Base-by-base conservation (phyloP, 2,888 invertebrate species). In the Lacanobia oleracea region DNA sequence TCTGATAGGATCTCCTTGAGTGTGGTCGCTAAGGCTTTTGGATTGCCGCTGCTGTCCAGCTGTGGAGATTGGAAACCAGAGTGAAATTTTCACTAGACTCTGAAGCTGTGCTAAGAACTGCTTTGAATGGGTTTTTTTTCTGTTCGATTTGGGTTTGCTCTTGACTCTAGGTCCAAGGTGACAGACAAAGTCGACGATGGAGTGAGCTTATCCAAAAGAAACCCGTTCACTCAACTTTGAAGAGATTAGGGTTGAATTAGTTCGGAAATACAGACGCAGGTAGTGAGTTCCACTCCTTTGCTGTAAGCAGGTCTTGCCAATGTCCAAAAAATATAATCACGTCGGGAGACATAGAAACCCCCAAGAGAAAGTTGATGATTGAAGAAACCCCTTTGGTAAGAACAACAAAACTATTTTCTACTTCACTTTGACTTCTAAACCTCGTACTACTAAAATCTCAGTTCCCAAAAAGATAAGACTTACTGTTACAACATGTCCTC, bases 1-100 rank as follows among this genome's bases (percentile, higher is more conserved):
- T 95, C 94, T 40, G 95, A 94, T 57, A 96, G 89, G 53, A 95
- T 94, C 74, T 95, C 94, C 76, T 93, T 94, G 4, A 96, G 91
- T 5, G 94, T 92, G 0, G 93, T 89, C 23, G 95, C 95, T 68
- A 96, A 78, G 0, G 91, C 92, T 80, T 91, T 94, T 0, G 95
- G 95, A 70, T 95, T 95, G 0, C 93, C 94, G 33, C 91, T 91
- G 84, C 94, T 95, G 86, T 95, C 93, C 87, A 95, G 64, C 95
- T 96, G 83, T 53, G 82, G 59, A 72, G 61, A 69, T 68, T 12
- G 18, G 6, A 51, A 59, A 37, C 16, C 10, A n/a, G 33, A 23
- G 56, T 56, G 12, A 66, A 51, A 14, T 14, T 33, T 37, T 40
- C 7, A 18, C 21, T 14, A 65, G 2, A 33, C 23, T 43, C 14